Evolutionary conservation across 2,797 vertebrate species (phyloP).

Genomic region (Sebastes kiyomatsui): DNA sequence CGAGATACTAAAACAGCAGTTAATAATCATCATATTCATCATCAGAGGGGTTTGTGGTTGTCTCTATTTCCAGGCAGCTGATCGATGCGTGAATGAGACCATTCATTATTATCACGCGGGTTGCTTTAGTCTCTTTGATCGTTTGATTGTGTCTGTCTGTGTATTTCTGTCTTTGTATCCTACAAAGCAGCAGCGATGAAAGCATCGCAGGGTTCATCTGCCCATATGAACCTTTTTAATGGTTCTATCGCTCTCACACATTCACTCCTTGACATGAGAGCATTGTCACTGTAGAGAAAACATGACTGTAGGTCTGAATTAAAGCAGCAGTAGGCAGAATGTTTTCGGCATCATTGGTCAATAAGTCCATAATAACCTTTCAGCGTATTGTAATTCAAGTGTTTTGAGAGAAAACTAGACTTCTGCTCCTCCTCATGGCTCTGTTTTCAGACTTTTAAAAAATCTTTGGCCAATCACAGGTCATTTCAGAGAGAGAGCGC

Average conservation of each 20-base stretch:
- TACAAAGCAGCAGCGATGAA: slow-evolving; percentile 24
- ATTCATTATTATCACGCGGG: neutral
- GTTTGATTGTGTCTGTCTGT: neutral
- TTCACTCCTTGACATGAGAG: neutral
- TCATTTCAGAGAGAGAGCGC: too few relatives aligned
- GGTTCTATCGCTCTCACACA: neutral
- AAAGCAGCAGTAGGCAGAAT: neutral
- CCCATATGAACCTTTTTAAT: neutral
- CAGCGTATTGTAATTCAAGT: too few relatives aligned
- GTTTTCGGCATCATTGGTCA: too few relatives aligned
- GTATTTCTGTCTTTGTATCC: neutral
- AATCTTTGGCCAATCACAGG: too few relatives aligned
- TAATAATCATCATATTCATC: neutral
- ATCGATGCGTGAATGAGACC: slow-evolving; percentile 23
- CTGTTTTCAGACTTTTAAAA: too few relatives aligned
- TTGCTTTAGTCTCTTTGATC: slow-evolving; percentile 38
- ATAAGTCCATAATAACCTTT: too few relatives aligned
- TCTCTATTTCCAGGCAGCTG: neutral
- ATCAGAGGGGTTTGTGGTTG: neutral
- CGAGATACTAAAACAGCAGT: neutral
- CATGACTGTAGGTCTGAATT: neutral
- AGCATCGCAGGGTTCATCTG: neutral
- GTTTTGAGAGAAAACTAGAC: too few relatives aligned
- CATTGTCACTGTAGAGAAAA: neutral
- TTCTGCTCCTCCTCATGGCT: too few relatives aligned